Percentiles rank a stretch among this genome's conserved stretches.
Evolutionary conservation across 2,113 vertebrate species (phyloP).

Genomic region (Edolisoma coerulescens): DNA sequence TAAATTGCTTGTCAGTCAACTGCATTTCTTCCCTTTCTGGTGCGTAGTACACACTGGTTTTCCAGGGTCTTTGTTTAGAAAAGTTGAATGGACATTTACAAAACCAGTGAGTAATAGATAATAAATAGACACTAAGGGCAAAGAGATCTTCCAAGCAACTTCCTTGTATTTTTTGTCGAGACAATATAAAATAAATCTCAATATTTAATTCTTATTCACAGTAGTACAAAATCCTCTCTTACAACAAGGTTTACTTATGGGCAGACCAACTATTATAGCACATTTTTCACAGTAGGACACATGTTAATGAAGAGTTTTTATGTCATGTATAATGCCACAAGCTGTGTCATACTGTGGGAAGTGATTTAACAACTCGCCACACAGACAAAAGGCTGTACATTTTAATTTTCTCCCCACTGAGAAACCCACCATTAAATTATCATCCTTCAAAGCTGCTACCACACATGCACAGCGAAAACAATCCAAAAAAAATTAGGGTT

Average conservation of each 20-base stretch:
- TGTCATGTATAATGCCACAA: conserved; percentile 13
- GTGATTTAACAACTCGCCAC: conserved; percentile 13
- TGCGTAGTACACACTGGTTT: not conserved
- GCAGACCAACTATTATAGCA: not conserved
- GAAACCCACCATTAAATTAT: conserved; percentile 52
- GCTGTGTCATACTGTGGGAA: conserved; percentile 32
- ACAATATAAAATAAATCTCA: not conserved
- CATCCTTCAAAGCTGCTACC: conserved; percentile 33
- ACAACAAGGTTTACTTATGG: not conserved
- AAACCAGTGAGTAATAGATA: not conserved
- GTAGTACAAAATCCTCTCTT: not conserved
- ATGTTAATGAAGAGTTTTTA: conserved; percentile 47
- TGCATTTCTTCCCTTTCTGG: not conserved
- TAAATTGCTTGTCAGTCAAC: not conserved
- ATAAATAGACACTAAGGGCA: not conserved
- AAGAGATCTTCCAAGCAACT: not conserved
- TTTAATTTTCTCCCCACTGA: conserved; percentile 56
- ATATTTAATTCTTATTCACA: not conserved
- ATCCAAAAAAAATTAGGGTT: not conserved
- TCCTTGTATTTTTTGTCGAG: not conserved
- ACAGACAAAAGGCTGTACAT: conserved; percentile 47
- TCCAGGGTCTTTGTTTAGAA: not conserved
- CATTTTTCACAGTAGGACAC: conserved; percentile 32
- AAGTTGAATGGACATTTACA: not conserved
- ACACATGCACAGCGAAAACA: not conserved